Base-by-base conservation (phyloP, 2,113 vertebrate genomes). In the Pyxicephalus adspersus region DNA sequence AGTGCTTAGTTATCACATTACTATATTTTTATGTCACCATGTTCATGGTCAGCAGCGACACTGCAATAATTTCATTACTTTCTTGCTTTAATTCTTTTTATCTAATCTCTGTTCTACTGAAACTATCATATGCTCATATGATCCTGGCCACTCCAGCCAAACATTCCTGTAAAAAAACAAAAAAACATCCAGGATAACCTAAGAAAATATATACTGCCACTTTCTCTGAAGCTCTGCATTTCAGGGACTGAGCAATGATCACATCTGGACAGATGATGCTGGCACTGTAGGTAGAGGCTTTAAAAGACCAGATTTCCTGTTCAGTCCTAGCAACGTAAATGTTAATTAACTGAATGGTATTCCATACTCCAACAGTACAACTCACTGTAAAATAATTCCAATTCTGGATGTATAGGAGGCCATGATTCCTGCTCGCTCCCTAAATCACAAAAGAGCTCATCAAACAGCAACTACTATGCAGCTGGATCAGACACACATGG, bases 181-280 rank as follows among this genome's bases (percentile, higher is more conserved):
- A 38, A 5, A 9, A 38, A 38, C 34, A 38, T 38, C 34, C 34
- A 38, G 34, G 5, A 38, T n/a, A n/a, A n/a, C n/a, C 34, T 38
- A 38, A 38, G 34, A 45, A 45, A 45, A 45, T 45, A 45, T 45
- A 22, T 60, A 1, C 4, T 73, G 29, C 31, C 22, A 22, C 29
- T 34, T 74, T 74, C 31, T 74, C 55, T 58, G 54, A 23, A 38
- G 28, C 28, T 22, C 28, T 38, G 17, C 54, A 60, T 58, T 58
- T 31, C 29, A 23, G n/a, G 18, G n/a, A 5, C 25, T 17, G 58
- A 29, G 34, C 52, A 54, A 8, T 71, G 50, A 31, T 58, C 52
- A 74, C 71, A 74, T 74, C 71, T 74, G 54, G 15, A 38, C 71
- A 55, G 71, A 29, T 55, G 22, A 38, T 74, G 23, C n/a, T 74